These are phyloP conservation scores for Microctonus hyperodae DNA, from an alignment of 2,888 invertebrate species.

Conservation along the genomic window DNA sequence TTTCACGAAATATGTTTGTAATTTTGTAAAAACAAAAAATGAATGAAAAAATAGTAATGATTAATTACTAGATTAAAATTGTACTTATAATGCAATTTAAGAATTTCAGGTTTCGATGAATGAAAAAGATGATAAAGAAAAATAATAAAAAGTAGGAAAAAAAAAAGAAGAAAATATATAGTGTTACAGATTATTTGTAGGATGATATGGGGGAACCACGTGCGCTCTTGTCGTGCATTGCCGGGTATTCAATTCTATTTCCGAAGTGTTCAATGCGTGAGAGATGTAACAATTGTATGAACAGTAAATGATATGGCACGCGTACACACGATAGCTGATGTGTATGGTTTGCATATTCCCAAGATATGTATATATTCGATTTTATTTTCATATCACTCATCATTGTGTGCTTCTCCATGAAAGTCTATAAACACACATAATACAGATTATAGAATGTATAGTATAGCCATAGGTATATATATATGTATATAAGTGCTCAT, in stretches of 20 bases:
- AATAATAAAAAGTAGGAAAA: too few relatives aligned
- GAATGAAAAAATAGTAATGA: too few relatives aligned
- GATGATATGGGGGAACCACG: conserved; percentile 32
- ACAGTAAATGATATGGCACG: conserved; percentile 5
- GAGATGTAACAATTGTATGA: conserved; percentile 26
- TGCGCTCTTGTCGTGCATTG: conserved; percentile 22
- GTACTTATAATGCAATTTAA: not conserved
- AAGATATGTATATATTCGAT: not conserved
- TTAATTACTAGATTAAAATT: too few relatives aligned
- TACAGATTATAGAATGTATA: too few relatives aligned
- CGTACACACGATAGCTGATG: not conserved
- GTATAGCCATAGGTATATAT: too few relatives aligned
- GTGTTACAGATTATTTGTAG: not conserved
- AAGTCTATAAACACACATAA: not conserved
- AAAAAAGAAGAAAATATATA: conserved; percentile 1
- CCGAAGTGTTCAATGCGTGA: conserved; percentile 38
- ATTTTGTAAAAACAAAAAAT: too few relatives aligned
- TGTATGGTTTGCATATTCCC: not conserved
- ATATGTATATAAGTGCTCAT: not conserved
- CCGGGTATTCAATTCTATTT: conserved; percentile 33
- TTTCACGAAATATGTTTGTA: too few relatives aligned
- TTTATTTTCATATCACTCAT: not conserved
- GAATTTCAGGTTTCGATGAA: not conserved
- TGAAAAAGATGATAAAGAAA: not conserved
- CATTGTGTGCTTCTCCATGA: not conserved